phyloP scores from a whole-genome alignment of 2,113 vertebrate genomes.

The Synchiropus splendidus region DNA sequence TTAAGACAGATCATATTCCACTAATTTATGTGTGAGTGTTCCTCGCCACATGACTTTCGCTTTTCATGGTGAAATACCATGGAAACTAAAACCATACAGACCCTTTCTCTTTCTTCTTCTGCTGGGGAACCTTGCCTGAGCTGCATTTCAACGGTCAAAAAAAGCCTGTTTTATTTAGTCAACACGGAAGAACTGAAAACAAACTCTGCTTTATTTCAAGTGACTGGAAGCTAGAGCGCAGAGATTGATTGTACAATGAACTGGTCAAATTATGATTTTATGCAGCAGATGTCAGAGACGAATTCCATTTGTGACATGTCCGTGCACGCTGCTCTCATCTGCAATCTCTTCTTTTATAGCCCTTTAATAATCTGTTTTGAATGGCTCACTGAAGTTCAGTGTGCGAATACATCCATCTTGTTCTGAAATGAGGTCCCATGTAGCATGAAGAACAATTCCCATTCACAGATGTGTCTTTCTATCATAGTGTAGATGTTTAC shows the following conservation, averaged over 20 bases:
- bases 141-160: background rate
- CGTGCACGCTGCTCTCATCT: conserved; percentile 11
- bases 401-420: no score
- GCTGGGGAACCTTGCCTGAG: conserved; percentile 5
- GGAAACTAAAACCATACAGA: conserved; percentile 14
- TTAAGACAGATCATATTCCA: no score
- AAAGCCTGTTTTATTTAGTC: conserved; percentile 6
- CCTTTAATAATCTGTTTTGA: no score
- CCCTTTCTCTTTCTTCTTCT: conserved; percentile 6
- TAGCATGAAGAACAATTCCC: no score
- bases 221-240: no score
- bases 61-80: conserved; percentile 23
- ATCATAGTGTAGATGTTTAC: no score
- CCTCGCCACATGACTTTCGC: background rate
- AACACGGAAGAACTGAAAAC: no score
- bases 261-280: conserved; percentile 39
- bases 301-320: conserved; percentile 24
- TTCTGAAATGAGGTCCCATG: no score
- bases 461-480: no score
- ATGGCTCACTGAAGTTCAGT: no score
- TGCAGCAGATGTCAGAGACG: conserved; percentile 34
- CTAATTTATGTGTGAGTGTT: no score
- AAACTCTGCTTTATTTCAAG: no score
- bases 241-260: background rate
- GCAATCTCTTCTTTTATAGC: background rate